Evolutionary conservation across 2,113 vertebrate species (phyloP).

Genomic region (Empidonax alnorum): DNA sequence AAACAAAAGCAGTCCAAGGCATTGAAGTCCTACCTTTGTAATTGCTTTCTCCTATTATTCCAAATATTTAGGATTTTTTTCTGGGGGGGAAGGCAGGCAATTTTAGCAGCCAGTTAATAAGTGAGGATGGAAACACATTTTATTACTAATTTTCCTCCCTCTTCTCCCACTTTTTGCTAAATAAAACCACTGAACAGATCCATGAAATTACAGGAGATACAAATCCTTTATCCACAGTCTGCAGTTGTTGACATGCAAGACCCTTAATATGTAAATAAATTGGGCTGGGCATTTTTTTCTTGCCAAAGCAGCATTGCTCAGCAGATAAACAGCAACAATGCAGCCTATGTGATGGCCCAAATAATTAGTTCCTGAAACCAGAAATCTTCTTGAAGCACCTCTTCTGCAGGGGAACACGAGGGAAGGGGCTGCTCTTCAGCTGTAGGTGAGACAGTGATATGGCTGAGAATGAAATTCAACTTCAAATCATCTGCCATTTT

Average conservation of each 20-base stretch:
- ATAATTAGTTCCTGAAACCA: constrained; percentile 42
- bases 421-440: background rate
- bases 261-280: constrained; percentile 62
- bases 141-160: constrained; percentile 7
- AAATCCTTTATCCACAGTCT: constrained; percentile 73
- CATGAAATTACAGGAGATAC: constrained; percentile 69
- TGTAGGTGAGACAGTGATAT: background rate
- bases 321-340: constrained; percentile 54
- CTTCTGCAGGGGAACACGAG: background rate
- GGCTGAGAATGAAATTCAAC: background rate
- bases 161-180: background rate
- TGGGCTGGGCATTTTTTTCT: background rate
- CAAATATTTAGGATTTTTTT: background rate
- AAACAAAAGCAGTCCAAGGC: constrained; percentile 32
- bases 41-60: constrained; percentile 15
- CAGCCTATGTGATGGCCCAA: background rate
- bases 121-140: background rate
- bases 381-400: constrained; percentile 24
- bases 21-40: constrained; percentile 7
- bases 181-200: constrained; percentile 26
- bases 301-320: constrained; percentile 35
- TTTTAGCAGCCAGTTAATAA: background rate
- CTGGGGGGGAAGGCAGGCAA: background rate
- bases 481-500: background rate
- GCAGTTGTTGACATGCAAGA: constrained; percentile 71